These are phyloP conservation scores for Onychomys leucogaster DNA, from an alignment of 2,797 vertebrate genomes.

Conservation along the genomic window DNA sequence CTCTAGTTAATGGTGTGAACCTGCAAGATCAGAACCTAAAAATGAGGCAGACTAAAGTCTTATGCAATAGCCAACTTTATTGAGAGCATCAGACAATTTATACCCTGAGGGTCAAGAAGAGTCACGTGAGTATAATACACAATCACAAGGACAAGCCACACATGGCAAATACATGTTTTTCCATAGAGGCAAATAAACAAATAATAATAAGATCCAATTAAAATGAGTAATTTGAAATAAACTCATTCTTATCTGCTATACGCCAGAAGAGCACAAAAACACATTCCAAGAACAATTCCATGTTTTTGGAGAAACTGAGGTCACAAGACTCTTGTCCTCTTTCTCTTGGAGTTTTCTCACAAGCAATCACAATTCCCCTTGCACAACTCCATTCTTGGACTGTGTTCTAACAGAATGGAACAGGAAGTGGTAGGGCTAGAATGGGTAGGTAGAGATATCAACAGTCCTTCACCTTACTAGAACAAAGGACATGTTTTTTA, in stretches of 20 bases:
- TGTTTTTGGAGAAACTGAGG: neutral
- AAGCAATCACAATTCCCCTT: neutral
- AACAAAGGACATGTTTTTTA: neutral
- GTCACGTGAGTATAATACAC: neutral
- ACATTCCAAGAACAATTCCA: neutral
- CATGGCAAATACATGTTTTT: neutral
- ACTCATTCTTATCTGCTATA: neutral
- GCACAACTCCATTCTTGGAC: neutral
- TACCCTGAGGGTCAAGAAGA: neutral
- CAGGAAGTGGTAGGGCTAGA: neutral
- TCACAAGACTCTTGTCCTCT: neutral
- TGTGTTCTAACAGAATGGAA: neutral
- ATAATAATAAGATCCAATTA: neutral
- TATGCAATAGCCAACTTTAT: neutral
- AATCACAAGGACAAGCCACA: neutral
- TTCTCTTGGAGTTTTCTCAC: neutral
- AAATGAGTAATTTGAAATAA: neutral
- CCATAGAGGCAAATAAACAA: neutral
- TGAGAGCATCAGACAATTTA: neutral
- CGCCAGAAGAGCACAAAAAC: neutral
- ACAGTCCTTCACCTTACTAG: neutral
- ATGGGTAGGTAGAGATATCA: neutral
- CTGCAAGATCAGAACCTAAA: neutral
- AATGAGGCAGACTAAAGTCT: neutral
- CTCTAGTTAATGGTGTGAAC: neutral